These are phyloP conservation scores for Tiaroga cobitis DNA, from an alignment of 2,797 vertebrate species.

Conservation along the genomic window DNA sequence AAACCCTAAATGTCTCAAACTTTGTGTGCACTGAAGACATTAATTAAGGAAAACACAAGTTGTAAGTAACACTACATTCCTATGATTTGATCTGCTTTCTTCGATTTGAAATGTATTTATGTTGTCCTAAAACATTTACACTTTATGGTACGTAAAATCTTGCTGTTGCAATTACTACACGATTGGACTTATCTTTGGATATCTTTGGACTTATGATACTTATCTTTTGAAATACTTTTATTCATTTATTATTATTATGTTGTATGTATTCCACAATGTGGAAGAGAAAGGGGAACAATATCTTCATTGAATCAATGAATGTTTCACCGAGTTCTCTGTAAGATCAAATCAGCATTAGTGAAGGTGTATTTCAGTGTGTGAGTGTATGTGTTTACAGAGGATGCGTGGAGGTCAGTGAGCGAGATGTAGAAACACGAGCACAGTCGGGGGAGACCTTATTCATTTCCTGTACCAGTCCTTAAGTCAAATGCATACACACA, in stretches of 20 bases:
- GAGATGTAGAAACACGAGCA: slow-evolving; percentile 67
- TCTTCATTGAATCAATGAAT: not conserved
- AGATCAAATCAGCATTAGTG: slow-evolving; percentile 26
- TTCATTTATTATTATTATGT: not conserved
- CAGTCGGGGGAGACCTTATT: slow-evolving; percentile 74
- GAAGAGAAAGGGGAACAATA: not conserved
- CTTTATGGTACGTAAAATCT: not conserved
- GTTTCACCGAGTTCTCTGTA: no score
- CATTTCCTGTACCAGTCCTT: slow-evolving; percentile 72
- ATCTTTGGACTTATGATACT: not conserved
- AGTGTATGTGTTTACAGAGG: slow-evolving; percentile 52
- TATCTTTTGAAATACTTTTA: not conserved
- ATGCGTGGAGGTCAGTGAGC: slow-evolving; percentile 74
- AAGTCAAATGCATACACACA: slow-evolving; percentile 27
- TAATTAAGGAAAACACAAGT: not conserved
- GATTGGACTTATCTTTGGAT: no score
- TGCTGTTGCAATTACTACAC: not conserved
- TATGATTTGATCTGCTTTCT: not conserved
- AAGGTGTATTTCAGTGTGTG: slow-evolving; percentile 48
- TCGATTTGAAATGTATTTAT: not conserved
- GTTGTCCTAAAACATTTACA: not conserved
- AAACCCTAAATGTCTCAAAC: not conserved
- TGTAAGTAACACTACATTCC: not conserved
- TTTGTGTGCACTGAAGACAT: not conserved
- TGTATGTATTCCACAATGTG: not conserved